phyloP scores from a whole-genome alignment of 2,113 vertebrate species.

The Polyodon spathula region DNA sequence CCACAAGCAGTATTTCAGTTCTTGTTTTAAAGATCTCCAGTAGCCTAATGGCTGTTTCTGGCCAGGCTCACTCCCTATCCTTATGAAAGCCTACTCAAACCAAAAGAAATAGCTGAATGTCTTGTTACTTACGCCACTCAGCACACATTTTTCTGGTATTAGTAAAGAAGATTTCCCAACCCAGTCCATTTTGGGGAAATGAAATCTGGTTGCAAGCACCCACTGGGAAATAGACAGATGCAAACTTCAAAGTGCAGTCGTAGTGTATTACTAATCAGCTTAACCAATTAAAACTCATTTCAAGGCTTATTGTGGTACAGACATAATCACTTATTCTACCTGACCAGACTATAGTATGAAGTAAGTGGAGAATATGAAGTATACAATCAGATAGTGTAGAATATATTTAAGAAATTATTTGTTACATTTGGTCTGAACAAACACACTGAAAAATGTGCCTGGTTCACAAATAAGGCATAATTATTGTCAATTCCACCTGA shows the following conservation, averaged over 20 bases:
- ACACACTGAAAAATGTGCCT: no score
- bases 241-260: neutral
- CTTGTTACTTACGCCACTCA: neutral
- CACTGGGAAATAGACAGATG: neutral
- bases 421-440: no score
- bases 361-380: no score
- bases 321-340: neutral
- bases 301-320: neutral
- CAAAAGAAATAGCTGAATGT: no score
- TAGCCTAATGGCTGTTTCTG: neutral
- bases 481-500: no score
- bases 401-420: no score
- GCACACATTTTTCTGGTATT: neutral
- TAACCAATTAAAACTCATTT: neutral
- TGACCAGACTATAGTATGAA: neutral
- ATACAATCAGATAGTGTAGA: no score
- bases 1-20: neutral
- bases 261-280: neutral
- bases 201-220: neutral
- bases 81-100: neutral
- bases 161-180: neutral
- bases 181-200: neutral
- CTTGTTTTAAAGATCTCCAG: conserved; percentile 4
- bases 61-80: neutral
- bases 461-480: no score